These are phyloP conservation scores for Drosophila sp. DNA, from an alignment of 1,140 invertebrate genomes.

Conservation along the genomic window DNA sequence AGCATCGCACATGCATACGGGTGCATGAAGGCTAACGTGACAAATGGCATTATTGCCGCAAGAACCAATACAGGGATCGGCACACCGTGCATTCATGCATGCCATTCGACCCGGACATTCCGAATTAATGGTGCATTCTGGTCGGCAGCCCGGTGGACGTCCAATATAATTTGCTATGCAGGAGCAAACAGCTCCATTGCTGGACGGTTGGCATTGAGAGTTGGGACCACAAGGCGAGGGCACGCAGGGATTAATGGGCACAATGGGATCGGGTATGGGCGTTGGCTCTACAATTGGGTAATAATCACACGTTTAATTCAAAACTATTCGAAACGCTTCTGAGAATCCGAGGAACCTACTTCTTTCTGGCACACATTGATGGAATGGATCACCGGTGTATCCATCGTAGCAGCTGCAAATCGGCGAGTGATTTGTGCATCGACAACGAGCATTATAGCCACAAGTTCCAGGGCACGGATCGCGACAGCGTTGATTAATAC, in stretches of 20 bases:
- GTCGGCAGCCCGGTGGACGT: conserved; percentile 88
- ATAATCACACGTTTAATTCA: conserved; percentile 30
- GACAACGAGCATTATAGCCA: conserved; percentile 91
- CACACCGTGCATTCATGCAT: conserved; percentile 88
- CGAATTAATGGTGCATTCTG: conserved; percentile 88
- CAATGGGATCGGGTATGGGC: conserved; percentile 71
- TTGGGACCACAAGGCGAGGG: conserved; percentile 88
- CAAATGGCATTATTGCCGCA: conserved; percentile 89
- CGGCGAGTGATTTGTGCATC: conserved; percentile 92
- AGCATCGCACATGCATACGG: conserved; percentile 87
- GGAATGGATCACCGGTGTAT: conserved; percentile 91
- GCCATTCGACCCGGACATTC: conserved; percentile 88
- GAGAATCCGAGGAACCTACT: conserved; percentile 57
- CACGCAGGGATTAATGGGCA: conserved; percentile 84
- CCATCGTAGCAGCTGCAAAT: conserved; percentile 90
- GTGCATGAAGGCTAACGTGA: conserved; percentile 88
- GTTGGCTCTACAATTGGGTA: conserved; percentile 53
- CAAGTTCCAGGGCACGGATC: conserved; percentile 92
- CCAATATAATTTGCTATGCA: conserved; percentile 88
- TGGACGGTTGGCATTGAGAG: conserved; percentile 86
- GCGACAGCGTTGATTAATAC: conserved; percentile 89
- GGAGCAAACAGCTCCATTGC: conserved; percentile 86
- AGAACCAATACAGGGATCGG: conserved; percentile 89
- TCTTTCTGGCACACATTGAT: conserved; percentile 81
- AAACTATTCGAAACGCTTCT: background rate